Evolutionary conservation across 2,113 vertebrate genomes (phyloP).

Genomic region (Glaucomys volans): DNA sequence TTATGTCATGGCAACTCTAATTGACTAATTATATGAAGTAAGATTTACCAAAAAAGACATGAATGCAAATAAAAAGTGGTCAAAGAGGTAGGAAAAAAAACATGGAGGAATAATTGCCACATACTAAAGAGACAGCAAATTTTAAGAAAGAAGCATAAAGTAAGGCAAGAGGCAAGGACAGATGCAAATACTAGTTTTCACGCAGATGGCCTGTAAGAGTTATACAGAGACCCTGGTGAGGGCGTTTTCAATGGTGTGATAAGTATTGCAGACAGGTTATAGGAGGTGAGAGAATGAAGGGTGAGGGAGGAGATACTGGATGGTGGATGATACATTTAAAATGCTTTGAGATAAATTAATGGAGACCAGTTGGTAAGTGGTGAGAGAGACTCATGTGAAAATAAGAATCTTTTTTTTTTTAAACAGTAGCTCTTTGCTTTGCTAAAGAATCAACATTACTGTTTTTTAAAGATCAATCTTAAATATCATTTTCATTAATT

Average conservation of each 20-base stretch:
- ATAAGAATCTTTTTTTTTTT: not conserved
- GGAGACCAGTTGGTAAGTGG: not conserved
- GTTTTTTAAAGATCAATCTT: not conserved
- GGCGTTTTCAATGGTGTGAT: not conserved
- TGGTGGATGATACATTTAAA: not conserved
- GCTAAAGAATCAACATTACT: not conserved
- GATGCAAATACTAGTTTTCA: not conserved
- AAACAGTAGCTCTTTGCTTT: not conserved
- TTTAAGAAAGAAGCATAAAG: not conserved
- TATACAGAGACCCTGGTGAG: too few species aligned
- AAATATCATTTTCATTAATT: not conserved
- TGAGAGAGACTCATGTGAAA: not conserved
- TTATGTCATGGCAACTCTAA: not conserved
- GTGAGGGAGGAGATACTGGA: not conserved
- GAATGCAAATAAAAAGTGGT: not conserved
- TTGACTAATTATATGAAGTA: not conserved
- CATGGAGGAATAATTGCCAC: not conserved
- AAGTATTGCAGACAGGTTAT: not conserved
- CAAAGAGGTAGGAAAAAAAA: too few species aligned
- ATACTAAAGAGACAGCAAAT: not conserved
- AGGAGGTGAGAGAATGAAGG: not conserved
- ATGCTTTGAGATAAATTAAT: not conserved
- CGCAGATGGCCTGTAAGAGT: not conserved
- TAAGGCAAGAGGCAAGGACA: not conserved
- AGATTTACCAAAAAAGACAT: not conserved